Evolutionary conservation across 2,797 vertebrate species (phyloP).

Genomic region (Microctenopoma steveboyesi): DNA sequence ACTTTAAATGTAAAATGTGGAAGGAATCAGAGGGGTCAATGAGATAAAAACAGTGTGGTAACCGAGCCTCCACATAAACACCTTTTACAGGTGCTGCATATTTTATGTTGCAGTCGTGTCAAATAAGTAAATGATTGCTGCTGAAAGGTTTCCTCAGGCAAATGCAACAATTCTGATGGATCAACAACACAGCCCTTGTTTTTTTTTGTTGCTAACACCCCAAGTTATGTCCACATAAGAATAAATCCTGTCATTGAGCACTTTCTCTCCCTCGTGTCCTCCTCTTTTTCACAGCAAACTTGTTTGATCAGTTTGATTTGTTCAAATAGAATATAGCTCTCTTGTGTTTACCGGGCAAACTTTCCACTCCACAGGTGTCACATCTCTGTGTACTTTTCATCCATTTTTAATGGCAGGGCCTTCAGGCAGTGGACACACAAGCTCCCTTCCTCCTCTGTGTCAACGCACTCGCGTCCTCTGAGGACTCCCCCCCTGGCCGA

Average conservation of each 20-base stretch:
- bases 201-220: not conserved
- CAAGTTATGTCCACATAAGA: conserved; percentile 9
- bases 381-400: conserved; percentile 79
- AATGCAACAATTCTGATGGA: conserved; percentile 4
- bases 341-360: conserved; percentile 70
- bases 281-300: conserved; percentile 29
- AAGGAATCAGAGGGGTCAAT: too few relatives aligned
- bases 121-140: not conserved
- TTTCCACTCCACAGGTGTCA: conserved; percentile 66
- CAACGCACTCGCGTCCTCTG: conserved; percentile 20
- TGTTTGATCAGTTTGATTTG: conserved; percentile 83
- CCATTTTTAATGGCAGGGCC: conserved; percentile 78
- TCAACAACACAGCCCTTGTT: not conserved
- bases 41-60: too few relatives aligned
- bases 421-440: conserved; percentile 50
- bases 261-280: conserved; percentile 12
- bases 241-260: conserved; percentile 27
- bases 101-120: conserved; percentile 7
- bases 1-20: too few relatives aligned
- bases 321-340: conserved; percentile 76
- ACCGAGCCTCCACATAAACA: too few relatives aligned
- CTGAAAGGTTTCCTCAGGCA: conserved; percentile 16
- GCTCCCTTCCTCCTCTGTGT: conserved; percentile 27
- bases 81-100: too few relatives aligned
- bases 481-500: conserved; percentile 17